Conservation (phyloP, 1,140 invertebrate genomes). For the Triops longicaudatus region DNA sequence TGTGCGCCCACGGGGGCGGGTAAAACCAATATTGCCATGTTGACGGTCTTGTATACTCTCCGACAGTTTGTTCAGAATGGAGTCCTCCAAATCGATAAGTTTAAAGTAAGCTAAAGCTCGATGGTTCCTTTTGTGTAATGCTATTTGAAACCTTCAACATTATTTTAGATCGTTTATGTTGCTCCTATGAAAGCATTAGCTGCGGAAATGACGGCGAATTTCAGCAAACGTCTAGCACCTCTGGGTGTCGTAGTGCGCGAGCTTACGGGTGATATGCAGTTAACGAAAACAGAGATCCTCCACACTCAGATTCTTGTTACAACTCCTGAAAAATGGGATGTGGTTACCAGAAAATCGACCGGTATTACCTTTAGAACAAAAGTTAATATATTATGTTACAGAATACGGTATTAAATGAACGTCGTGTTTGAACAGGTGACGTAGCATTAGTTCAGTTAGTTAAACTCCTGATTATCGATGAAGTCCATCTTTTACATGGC, state of each 20-base stretch:
- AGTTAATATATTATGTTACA: neutral
- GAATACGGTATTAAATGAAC: neutral
- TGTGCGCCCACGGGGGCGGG: constrained; percentile 94
- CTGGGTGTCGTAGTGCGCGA: constrained; percentile 81
- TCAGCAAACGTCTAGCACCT: constrained; percentile 65
- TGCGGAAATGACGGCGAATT: constrained; percentile 95
- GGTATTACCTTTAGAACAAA: constrained; percentile 33
- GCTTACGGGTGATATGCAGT: constrained; percentile 95
- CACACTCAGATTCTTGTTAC: constrained; percentile 97
- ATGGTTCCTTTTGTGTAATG: neutral
- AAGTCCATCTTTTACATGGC: constrained; percentile 95
- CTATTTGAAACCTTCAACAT: neutral
- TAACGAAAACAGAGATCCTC: constrained; percentile 88
- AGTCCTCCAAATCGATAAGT: constrained; percentile 79
- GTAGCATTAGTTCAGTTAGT: constrained; percentile 83
- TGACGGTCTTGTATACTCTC: constrained; percentile 83
- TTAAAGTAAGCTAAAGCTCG: constrained; percentile 60
- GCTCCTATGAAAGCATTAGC: constrained; percentile 99
- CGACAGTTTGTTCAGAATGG: constrained; percentile 70
- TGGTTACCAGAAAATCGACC: constrained; percentile 89
- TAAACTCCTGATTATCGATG: constrained; percentile 93
- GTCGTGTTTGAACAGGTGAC: constrained; percentile 54
- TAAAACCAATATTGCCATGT: constrained; percentile 96
- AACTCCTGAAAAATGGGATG: constrained; percentile 99
- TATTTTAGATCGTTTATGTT: constrained; percentile 82